Evolutionary conservation across 2,113 vertebrate genomes (phyloP).

Genomic region (Henicopernis longicauda): DNA sequence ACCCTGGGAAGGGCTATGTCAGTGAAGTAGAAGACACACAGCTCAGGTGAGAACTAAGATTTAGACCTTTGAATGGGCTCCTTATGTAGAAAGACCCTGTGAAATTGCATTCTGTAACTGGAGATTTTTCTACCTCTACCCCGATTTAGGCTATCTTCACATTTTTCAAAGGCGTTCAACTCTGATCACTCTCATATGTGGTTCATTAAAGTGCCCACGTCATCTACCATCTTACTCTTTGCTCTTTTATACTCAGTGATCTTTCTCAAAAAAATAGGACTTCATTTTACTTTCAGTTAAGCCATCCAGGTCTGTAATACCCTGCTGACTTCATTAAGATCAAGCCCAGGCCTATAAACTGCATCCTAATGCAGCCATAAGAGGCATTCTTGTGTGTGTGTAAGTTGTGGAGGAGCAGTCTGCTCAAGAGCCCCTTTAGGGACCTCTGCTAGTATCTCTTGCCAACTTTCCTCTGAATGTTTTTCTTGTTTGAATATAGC

Average conservation of each 20-base stretch:
- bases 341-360: not conserved
- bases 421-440: not conserved
- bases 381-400: not conserved
- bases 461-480: not conserved
- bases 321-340: not conserved
- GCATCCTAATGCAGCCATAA: not conserved
- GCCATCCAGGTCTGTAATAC: not conserved
- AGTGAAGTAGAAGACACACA: not conserved
- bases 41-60: not conserved
- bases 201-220: not conserved
- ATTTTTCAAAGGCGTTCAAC: slow-evolving; percentile 17
- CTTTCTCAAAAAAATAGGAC: not conserved
- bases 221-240: not conserved
- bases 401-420: not conserved
- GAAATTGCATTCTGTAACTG: not conserved
- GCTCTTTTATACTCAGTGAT: not conserved
- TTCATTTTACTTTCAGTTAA: not conserved
- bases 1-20: not conserved
- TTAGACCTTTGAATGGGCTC: not conserved
- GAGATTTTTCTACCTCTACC: slow-evolving; percentile 15
- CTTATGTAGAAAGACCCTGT: not conserved
- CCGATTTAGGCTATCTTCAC: slow-evolving; percentile 7
- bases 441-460: not conserved
- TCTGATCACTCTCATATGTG: not conserved
- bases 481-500: slow-evolving; percentile 25